Evolutionary conservation across 2,888 invertebrate species (phyloP).

Genomic region (Creontiades dilutus): DNA sequence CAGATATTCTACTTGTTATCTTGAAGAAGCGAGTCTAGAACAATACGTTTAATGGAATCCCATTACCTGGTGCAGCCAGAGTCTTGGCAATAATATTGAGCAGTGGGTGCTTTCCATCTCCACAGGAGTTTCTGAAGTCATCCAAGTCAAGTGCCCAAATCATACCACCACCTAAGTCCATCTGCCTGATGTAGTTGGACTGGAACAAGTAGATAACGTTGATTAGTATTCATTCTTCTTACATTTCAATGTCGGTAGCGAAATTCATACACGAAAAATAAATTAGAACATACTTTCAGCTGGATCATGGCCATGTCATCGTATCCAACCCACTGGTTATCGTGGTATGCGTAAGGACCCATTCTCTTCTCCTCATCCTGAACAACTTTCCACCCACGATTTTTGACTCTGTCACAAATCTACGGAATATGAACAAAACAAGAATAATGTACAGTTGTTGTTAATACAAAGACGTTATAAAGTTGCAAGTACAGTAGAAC

Average conservation of each 20-base stretch:
- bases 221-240: too few species aligned
- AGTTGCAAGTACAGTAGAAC: too few species aligned
- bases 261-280: background rate
- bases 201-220: conserved; percentile 75
- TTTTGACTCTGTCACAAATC: conserved; percentile 90
- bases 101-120: conserved; percentile 89
- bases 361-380: conserved; percentile 88
- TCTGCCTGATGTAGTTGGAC: conserved; percentile 87
- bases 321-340: conserved; percentile 94
- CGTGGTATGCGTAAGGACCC: conserved; percentile 93
- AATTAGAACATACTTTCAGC: conserved; percentile 81
- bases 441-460: too few species aligned
- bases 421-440: conserved; percentile 77
- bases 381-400: conserved; percentile 89
- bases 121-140: conserved; percentile 90
- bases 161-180: conserved; percentile 92
- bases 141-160: conserved; percentile 94
- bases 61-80: conserved; percentile 78
- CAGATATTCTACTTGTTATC: background rate
- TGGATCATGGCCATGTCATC: conserved; percentile 90
- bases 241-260: background rate
- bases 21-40: background rate
- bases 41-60: background rate
- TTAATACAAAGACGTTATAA: too few species aligned
- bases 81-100: conserved; percentile 87